phyloP scores from a whole-genome alignment of 2,888 invertebrate species.

The Aquatica leii region DNA sequence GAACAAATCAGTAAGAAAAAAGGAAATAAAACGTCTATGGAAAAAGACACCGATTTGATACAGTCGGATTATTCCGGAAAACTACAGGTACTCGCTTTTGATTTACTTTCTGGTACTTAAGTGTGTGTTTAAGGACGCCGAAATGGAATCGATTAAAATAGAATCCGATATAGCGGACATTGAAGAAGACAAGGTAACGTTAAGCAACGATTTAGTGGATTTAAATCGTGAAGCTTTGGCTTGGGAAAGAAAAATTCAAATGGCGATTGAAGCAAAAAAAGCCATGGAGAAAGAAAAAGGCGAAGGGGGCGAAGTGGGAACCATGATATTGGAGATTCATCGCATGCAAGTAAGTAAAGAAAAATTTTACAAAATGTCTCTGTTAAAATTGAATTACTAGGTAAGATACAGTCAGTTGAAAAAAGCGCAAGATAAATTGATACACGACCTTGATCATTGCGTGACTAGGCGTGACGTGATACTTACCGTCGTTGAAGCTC shows the following conservation, averaged over 20 bases:
- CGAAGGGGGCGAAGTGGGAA: slow-evolving; percentile 74
- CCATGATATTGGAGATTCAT: slow-evolving; percentile 83
- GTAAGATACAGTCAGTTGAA: slow-evolving; percentile 62
- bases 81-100: slow-evolving; percentile 59
- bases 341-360: slow-evolving; percentile 74
- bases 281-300: slow-evolving; percentile 72
- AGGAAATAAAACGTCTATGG: slow-evolving; percentile 64
- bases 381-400: slow-evolving; percentile 43
- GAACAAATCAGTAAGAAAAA: slow-evolving; percentile 66
- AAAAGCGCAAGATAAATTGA: slow-evolving; percentile 67
- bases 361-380: too few relatives aligned
- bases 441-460: slow-evolving; percentile 71
- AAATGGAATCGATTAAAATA: slow-evolving; percentile 71
- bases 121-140: slow-evolving; percentile 66
- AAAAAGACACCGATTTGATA: slow-evolving; percentile 65
- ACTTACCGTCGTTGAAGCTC: slow-evolving; percentile 65
- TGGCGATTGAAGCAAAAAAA: slow-evolving; percentile 76
- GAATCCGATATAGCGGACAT: slow-evolving; percentile 74
- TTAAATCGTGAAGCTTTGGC: slow-evolving; percentile 74
- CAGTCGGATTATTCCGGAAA: slow-evolving; percentile 64
- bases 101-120: slow-evolving; percentile 5
- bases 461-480: slow-evolving; percentile 72
- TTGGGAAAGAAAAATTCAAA: slow-evolving; percentile 82
- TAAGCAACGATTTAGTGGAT: slow-evolving; percentile 71
- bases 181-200: slow-evolving; percentile 70